Evolutionary conservation across 2,888 invertebrate species (phyloP).

Genomic region (Macrophya alboannulata): DNA sequence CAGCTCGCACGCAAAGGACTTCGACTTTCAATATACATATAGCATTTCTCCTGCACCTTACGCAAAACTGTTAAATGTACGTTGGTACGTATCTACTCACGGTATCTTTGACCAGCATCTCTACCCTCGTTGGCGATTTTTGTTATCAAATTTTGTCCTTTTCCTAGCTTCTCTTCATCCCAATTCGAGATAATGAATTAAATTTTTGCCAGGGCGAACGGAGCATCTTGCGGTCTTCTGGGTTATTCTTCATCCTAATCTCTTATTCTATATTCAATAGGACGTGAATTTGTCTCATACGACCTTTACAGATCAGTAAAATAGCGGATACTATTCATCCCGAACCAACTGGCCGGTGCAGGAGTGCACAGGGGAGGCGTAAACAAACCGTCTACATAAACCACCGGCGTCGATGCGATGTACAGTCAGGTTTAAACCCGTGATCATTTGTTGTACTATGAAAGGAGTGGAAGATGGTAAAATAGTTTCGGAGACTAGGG

Average conservation of each 20-base stretch:
- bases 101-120: no score
- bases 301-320: conserved; percentile 26
- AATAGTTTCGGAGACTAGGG: not conserved
- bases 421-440: conserved; percentile 62
- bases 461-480: not conserved
- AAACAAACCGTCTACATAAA: conserved; percentile 68
- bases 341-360: not conserved
- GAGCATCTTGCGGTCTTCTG: no score
- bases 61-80: no score
- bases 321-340: not conserved
- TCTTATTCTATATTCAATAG: not conserved
- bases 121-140: no score
- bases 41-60: not conserved
- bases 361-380: conserved; percentile 65
- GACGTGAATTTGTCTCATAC: conserved; percentile 26
- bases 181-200: no score
- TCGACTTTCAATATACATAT: not conserved
- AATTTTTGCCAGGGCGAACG: no score
- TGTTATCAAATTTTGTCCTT: no score
- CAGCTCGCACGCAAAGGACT: conserved; percentile 8
- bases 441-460: not conserved
- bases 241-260: not conserved
- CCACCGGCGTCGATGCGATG: conserved; percentile 66
- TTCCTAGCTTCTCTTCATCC: no score
- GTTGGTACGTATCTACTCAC: no score